A percentile compares a stretch with the other conserved stretches of the same genome.
Conservation (phyloP, 2,888 invertebrate genomes). For the Drosophila rellima region DNA sequence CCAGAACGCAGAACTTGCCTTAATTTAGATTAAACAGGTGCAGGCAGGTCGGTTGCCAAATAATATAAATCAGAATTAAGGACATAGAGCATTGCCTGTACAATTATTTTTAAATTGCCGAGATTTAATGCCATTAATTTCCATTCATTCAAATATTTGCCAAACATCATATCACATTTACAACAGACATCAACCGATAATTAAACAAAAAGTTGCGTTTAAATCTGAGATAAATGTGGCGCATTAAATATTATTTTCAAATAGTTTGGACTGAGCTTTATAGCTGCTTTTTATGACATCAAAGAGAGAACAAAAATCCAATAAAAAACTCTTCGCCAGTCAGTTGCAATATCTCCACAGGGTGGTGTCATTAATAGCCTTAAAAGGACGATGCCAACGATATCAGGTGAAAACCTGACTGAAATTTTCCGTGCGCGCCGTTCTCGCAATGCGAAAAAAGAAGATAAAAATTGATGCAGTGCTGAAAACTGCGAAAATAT, state of each 20-base stretch:
- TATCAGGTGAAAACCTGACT: conserved; percentile 13
- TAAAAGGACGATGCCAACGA: conserved; percentile 16
- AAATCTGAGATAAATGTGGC: background rate
- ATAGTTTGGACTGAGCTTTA: conserved; percentile 9
- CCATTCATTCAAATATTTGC: background rate
- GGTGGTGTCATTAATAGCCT: conserved; percentile 33
- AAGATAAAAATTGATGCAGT: conserved; percentile 23
- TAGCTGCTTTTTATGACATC: conserved; percentile 15
- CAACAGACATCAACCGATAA: background rate
- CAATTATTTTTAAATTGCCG: background rate
- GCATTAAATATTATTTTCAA: background rate
- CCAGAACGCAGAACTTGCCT: conserved; percentile 3
- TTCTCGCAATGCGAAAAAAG: conserved; percentile 6
- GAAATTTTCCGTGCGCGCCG: conserved; percentile 13
- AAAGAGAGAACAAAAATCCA: conserved; percentile 16
- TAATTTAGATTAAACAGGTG: conserved; percentile 30
- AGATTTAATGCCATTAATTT: background rate
- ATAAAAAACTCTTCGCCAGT: conserved; percentile 18
- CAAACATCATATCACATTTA: background rate
- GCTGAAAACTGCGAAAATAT: conserved; percentile 20
- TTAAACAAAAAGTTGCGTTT: conserved; percentile 6
- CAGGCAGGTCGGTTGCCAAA: conserved; percentile 1
- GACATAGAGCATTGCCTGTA: background rate
- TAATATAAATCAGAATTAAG: background rate
- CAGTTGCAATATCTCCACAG: conserved; percentile 13